A percentile compares a stretch with the other conserved stretches of the same genome.
Conservation (phyloP, 2,797 vertebrate genomes). For the Brachyalestes nurse region DNA sequence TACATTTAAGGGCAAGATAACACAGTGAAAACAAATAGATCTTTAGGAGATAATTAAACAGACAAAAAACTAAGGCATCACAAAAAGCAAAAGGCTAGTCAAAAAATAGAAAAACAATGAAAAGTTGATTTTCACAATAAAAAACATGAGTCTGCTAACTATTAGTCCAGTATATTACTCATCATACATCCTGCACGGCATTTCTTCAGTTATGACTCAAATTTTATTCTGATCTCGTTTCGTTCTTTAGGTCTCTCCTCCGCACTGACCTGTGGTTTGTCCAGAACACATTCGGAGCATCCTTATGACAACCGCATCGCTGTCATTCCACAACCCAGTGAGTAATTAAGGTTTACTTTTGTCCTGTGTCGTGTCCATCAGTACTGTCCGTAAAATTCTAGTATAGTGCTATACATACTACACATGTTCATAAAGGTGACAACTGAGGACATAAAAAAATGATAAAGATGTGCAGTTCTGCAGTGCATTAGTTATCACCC, state of each 20-base stretch:
- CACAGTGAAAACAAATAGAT: no score
- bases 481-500: not conserved
- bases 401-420: not conserved
- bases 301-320: constrained; percentile 65
- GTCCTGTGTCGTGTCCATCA: not conserved
- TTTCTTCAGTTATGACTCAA: not conserved
- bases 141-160: not conserved
- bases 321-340: constrained; percentile 53
- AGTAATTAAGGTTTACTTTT: not conserved
- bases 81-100: no score
- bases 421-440: not conserved
- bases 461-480: not conserved
- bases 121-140: no score
- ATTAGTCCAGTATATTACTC: no score
- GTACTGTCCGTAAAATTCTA: not conserved
- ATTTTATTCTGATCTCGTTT: not conserved
- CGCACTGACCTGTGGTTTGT: constrained; percentile 41
- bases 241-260: constrained; percentile 35
- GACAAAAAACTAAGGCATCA: no score
- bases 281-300: constrained; percentile 58
- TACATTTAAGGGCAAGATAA: no score
- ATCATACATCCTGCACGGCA: no score
- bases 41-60: no score
- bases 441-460: not conserved
- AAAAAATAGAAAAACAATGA: no score